phyloP scores from a whole-genome alignment of 2,113 vertebrate species.

The Ramphastos sulfuratus region DNA sequence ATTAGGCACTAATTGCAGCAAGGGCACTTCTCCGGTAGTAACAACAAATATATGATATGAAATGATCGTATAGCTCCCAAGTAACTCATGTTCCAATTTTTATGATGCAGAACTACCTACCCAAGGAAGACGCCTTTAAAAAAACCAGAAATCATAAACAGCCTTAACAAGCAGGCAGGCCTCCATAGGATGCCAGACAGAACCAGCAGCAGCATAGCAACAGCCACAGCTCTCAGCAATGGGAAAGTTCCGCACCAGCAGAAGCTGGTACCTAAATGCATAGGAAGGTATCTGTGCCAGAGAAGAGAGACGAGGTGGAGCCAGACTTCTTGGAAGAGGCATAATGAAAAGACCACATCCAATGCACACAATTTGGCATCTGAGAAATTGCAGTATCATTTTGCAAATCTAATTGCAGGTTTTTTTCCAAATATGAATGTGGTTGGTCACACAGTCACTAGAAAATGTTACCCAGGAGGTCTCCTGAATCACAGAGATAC shows the following conservation, averaged over 20 bases:
- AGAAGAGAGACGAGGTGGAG: background rate
- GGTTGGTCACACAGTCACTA: no score
- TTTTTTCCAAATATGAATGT: background rate
- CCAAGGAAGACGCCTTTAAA: background rate
- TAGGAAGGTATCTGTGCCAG: background rate
- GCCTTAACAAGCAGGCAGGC: fast-evolving
- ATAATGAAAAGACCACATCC: background rate
- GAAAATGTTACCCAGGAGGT: background rate
- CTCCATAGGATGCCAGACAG: background rate
- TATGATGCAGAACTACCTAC: background rate
- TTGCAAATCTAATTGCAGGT: background rate
- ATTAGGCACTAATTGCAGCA: background rate
- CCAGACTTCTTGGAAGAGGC: background rate
- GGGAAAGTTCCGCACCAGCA: background rate
- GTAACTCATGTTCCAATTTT: background rate
- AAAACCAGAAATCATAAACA: background rate
- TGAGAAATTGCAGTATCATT: background rate
- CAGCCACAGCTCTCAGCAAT: background rate
- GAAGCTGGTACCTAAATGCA: background rate
- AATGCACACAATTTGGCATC: background rate
- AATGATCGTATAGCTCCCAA: background rate
- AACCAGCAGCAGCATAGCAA: background rate
- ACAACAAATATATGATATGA: background rate
- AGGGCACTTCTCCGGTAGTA: background rate
- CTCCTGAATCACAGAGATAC: background rate